Evolutionary conservation across 2,888 invertebrate genomes (phyloP), one percentile per base, ranked within the genome.

Genomic region (Luperina nickerlii): DNA sequence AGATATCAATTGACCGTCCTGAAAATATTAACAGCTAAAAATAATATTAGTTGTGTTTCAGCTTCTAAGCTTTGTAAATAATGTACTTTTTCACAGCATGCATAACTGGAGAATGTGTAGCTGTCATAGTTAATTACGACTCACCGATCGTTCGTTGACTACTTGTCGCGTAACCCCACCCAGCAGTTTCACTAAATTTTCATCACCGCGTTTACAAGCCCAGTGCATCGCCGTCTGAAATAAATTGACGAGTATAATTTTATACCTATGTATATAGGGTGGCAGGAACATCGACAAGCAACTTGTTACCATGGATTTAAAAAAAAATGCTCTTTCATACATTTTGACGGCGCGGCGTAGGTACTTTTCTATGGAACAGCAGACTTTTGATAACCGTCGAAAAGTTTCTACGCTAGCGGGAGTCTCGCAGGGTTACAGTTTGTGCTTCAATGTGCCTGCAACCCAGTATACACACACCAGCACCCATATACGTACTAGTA

Each of bases 171-270:
- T 93, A 6, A 98, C 98, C n/a, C 99, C 99, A 45, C 99, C 99
- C 90, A 99, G 97, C 84, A 99, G 97, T 96, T 99, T 99, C 77
- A 99, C 98, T 88, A 99, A 98, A 93, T 99, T 98, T 93, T 98
- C 98, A 93, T 99, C 98, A 5, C 99, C 99, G 91, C 99, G 98
- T 95, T 99, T 99, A 85, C 99, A 99, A 83, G 99, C 99, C 99
- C 99, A 99, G 95, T 99, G 99, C 91, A 99, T 97, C 74, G 99
- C 99, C 87, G 99, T 99, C 99, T 99, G 97, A 81, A 97, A 97
- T 85, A 89, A 79, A 90, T 68, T 60, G 76, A 88, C 70, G 73
- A 80, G 67, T 81, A 60, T 82, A 80, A 4, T 32, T 72, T 15
- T 20, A 68, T 65, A n/a, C n/a, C n/a, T n/a, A 65, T 74, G 24